These are phyloP conservation scores for Hemiscyllium ocellatum DNA, from an alignment of 2,113 vertebrate species.

Conservation along the genomic window DNA sequence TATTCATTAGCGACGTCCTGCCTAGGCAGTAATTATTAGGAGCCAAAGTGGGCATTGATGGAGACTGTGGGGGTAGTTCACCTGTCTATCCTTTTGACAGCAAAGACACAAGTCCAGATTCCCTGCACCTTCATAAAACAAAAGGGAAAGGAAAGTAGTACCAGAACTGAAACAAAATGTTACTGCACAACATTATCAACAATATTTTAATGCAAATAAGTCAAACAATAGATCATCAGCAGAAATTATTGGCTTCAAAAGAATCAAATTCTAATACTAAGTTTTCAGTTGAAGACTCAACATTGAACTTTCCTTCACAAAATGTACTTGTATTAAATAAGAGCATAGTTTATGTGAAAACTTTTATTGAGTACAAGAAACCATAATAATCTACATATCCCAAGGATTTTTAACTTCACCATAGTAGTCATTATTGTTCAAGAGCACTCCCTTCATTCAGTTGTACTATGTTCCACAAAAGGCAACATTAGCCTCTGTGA, in stretches of 20 bases:
- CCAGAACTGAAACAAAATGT: not conserved
- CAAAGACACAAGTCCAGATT: not conserved
- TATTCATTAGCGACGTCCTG: not conserved
- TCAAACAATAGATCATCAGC: not conserved
- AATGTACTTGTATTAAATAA: not conserved
- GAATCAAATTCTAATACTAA: not conserved
- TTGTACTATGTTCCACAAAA: not conserved
- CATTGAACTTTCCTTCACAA: not conserved
- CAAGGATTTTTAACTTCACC: not conserved
- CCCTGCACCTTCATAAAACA: slow-evolving; percentile 16
- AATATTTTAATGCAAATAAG: not conserved
- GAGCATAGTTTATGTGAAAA: too few relatives aligned
- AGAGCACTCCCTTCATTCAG: not conserved
- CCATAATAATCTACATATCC: not conserved
- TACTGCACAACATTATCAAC: not conserved
- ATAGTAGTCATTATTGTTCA: not conserved
- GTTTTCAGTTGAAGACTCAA: not conserved
- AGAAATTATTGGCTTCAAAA: not conserved
- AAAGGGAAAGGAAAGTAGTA: slow-evolving; percentile 7
- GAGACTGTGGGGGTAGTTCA: not conserved
- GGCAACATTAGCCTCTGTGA: not conserved
- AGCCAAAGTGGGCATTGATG: not conserved
- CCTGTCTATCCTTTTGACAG: slow-evolving; percentile 13
- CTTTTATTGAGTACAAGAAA: not conserved
- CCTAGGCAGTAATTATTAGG: not conserved